Evolutionary conservation across 2,113 vertebrate genomes (phyloP), one percentile per base, ranked within the genome.

Genomic region (Oostethus manadensis): DNA sequence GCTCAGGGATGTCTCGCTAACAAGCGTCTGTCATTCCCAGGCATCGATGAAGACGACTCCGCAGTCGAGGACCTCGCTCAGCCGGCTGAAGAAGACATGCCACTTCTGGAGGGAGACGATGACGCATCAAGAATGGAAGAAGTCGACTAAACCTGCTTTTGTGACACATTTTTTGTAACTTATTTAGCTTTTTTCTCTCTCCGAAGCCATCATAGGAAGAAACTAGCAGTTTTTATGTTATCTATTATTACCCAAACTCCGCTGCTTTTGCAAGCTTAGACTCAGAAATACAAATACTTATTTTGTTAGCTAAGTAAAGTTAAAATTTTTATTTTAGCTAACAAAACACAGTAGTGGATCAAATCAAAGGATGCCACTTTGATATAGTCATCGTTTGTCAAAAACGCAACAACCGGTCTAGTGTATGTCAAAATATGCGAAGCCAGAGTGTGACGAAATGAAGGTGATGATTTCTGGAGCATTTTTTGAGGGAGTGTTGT

Each of bases 111-210:
- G 67, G 91, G 89, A 21, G 90, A 92, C 11, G 91, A 92, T 2
- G 91, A 92, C 76, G 87, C 88, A 46, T 92, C 91, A 58, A 86
- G 91, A 76, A 92, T 92, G 91, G 91, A 92, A 74, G 91, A 92
- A 88, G 91, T 92, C 54, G 91, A 92, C 73, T 92, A 83, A 90
- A 71, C 65, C 21, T 46, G 46, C 53, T 67, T 70, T 51, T 4
- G 15, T 68, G 8, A 40, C 65, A 56, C 66, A 63, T 65, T 58
- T 83, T 81, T 83, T 82, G 20, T 84, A 82, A 80, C 13, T 64
- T 71, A 29, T 64, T 47, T 42, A 68, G 40, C 10, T 56, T 56
- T 29, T 16, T 20, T 67, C 20, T 71, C 23, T 44, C 57, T 42
- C 70, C 51, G 17, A 60, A 42, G 42, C 20, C 47, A 64, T 11